phyloP scores from a whole-genome alignment of 2,888 invertebrate species.

The Ormyrus pomaceus region DNA sequence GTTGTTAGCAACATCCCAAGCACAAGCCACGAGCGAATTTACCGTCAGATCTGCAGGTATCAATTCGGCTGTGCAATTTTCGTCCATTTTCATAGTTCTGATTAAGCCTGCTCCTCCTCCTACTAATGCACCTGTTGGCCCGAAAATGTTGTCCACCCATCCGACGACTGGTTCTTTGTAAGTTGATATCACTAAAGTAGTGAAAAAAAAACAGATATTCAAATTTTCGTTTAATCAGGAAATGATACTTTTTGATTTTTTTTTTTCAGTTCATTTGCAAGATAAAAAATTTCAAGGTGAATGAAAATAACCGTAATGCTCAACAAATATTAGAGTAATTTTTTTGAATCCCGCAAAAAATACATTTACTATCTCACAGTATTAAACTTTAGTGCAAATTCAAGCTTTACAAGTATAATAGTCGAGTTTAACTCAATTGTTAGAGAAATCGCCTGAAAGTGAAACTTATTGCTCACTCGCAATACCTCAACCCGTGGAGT shows the following conservation, averaged over 20 bases:
- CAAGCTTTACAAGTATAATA: background rate
- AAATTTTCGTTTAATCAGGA: too few relatives aligned
- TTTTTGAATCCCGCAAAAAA: too few relatives aligned
- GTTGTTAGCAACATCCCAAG: conserved; percentile 75
- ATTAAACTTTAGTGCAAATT: too few relatives aligned
- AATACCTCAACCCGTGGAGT: too few relatives aligned
- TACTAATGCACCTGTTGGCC: conserved; percentile 76
- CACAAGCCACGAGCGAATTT: conserved; percentile 74
- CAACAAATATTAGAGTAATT: too few relatives aligned
- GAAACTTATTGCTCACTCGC: background rate
- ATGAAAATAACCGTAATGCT: too few relatives aligned
- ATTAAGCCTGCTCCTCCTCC: conserved; percentile 80
- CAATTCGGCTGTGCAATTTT: conserved; percentile 70
- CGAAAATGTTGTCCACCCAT: conserved; percentile 85
- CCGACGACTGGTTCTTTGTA: conserved; percentile 78
- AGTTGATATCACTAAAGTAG: conserved; percentile 75
- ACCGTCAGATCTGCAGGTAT: conserved; percentile 76
- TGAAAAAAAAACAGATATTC: background rate
- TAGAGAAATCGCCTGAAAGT: background rate
- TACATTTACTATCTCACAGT: too few relatives aligned
- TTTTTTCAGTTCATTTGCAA: too few relatives aligned
- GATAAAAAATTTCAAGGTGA: too few relatives aligned
- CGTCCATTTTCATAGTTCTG: conserved; percentile 69
- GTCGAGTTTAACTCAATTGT: conserved; percentile 8
- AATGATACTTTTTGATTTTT: too few relatives aligned